Base-by-base conservation (phyloP, 1,140 invertebrate genomes). In the Hydropsyche tenuis region DNA sequence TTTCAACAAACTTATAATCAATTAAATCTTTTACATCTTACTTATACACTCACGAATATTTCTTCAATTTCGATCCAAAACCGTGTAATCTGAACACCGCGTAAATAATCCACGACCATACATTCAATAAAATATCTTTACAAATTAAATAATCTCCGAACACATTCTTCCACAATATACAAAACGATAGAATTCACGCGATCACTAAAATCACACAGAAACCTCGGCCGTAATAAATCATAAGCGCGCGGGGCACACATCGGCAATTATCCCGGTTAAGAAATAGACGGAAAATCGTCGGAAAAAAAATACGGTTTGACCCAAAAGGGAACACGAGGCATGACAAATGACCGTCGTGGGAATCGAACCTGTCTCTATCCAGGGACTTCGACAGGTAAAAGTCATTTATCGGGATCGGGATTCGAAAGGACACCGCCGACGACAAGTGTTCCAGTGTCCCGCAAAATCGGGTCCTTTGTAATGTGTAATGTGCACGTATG, bases 341-440 rank as follows among this genome's bases (percentile, higher is more conserved):
- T 65, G 63, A 65, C 63, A 65, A 65, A 65, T 43, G 63, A 65
- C 63, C 63, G 63, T 14, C 63, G 63, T 65, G 63, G 63, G 63
- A 65, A 65, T 65, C 63, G 37, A 65, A 65, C 63, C 63, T 22
- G 25, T 12, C 30, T 37, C 30, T 37, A 37, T 37, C 30, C 30
- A 4, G 3, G 3, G 30, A 37, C 30, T 37, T 37, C 30, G 63
- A 30, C 63, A 65, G 63, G 63, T 65, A 65, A 25, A 43, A 20
- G 51, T 23, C 11, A 20, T 62, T 62, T 62, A 62, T 12, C 56
- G 4, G 56, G n/a, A n/a, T n/a, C n/a, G n/a, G n/a, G n/a, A n/a
- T 4, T 14, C 6, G 56, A 62, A 20, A 20, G 23, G 23, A 25
- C 56, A 62, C 16, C 56, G 18, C n/a, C 56, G n/a, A 62, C 3